Conservation (phyloP, 2,113 vertebrate species). For the Cottus gobio region DNA sequence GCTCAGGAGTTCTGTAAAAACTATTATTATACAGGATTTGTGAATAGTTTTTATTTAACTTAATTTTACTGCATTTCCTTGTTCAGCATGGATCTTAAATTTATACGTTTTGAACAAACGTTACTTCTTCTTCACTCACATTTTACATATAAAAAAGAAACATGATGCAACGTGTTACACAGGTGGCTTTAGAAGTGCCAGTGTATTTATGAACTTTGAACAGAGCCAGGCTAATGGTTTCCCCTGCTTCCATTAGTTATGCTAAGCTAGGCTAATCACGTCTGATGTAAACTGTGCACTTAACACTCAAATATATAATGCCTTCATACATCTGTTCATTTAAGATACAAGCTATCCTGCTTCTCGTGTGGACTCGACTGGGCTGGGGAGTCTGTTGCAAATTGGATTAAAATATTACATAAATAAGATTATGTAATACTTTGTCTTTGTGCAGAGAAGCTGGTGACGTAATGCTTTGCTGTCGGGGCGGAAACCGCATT, state of each 20-base stretch:
- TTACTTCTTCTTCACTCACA: no score
- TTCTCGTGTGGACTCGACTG: not conserved
- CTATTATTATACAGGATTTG: no score
- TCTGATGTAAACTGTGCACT: not conserved
- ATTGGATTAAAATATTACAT: constrained; percentile 56
- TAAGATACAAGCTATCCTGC: not conserved
- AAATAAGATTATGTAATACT: constrained; percentile 47
- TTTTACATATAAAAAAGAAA: not conserved
- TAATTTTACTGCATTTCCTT: not conserved
- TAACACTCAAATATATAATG: not conserved
- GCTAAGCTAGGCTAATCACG: constrained; percentile 6
- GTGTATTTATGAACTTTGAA: not conserved
- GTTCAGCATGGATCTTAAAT: not conserved
- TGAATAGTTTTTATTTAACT: not conserved
- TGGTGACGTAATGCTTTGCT: constrained; percentile 18
- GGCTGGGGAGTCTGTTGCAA: constrained; percentile 10
- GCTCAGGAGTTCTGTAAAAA: not conserved
- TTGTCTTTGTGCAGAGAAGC: constrained; percentile 13
- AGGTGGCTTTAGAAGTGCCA: not conserved
- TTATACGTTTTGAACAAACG: not conserved
- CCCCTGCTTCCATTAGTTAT: not conserved
- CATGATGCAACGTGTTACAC: not conserved
- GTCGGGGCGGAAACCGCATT: not conserved
- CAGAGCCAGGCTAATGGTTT: not conserved
- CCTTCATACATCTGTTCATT: not conserved